These are phyloP conservation scores for Harpagifer antarcticus DNA, from an alignment of 2,797 vertebrate genomes.

Conservation along the genomic window DNA sequence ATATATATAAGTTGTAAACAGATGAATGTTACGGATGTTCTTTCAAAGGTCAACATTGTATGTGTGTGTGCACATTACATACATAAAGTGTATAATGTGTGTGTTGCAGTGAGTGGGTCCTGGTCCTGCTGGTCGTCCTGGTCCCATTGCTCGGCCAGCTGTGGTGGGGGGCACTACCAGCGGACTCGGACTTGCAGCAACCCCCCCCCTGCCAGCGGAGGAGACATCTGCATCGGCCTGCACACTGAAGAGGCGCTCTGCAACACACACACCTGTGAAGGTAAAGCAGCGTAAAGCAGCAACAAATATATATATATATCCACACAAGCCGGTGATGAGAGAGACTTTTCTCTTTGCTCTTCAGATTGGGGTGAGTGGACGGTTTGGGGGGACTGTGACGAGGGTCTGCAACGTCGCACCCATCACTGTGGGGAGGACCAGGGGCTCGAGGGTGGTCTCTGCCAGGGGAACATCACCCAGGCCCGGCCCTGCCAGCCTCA, in stretches of 20 bases:
- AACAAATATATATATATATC: too few relatives aligned
- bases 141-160: conserved; percentile 93
- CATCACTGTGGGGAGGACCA: conserved; percentile 85
- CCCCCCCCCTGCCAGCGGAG: conserved; percentile 89
- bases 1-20: too few relatives aligned
- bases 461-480: conserved; percentile 89
- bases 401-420: conserved; percentile 85
- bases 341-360: background rate
- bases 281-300: conserved; percentile 63
- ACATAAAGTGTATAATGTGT: background rate
- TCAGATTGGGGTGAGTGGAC: conserved; percentile 91
- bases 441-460: conserved; percentile 82
- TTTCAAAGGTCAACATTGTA: too few relatives aligned
- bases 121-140: conserved; percentile 98
- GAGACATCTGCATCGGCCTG: conserved; percentile 94
- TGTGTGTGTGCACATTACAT: background rate
- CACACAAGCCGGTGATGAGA: too few relatives aligned
- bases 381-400: conserved; percentile 87
- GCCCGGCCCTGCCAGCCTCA: conserved; percentile 86
- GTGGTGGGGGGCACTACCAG: conserved; percentile 94
- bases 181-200: conserved; percentile 92
- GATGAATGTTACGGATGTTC: too few relatives aligned
- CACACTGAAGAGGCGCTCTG: conserved; percentile 97
- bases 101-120: conserved; percentile 88
- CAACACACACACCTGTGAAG: conserved; percentile 91